These are phyloP conservation scores for Echinarachnius parma DNA, from an alignment of 53 echinoderm and acorn worm genomes.

Conservation along the genomic window DNA sequence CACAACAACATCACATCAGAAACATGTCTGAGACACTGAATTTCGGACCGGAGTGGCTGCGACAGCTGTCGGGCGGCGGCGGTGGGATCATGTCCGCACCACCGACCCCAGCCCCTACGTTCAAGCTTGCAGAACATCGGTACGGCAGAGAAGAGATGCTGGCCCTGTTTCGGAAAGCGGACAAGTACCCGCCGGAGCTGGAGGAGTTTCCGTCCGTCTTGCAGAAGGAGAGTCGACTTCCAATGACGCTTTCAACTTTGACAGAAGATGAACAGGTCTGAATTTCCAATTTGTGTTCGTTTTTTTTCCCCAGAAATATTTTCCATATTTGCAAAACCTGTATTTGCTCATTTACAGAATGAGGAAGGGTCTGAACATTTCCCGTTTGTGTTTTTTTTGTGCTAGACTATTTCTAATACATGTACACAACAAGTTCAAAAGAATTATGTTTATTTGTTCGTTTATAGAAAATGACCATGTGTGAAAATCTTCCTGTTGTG, in stretches of 20 bases:
- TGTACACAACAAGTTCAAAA: too few species aligned
- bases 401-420: too few species aligned
- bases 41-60: constrained; percentile 97
- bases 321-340: too few species aligned
- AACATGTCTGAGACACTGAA: constrained; percentile 89
- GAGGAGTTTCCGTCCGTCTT: constrained; percentile 77
- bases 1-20: too few species aligned
- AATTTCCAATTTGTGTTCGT: too few species aligned
- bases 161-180: constrained; percentile 81
- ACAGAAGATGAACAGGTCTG: constrained; percentile 98
- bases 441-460: too few species aligned
- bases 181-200: constrained; percentile 63
- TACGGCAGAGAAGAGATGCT: constrained; percentile 98
- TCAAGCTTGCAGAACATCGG: constrained; percentile 94
- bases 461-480: too few species aligned
- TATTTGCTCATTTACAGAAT: too few species aligned
- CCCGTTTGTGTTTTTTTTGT: too few species aligned
- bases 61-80: constrained; percentile 79
- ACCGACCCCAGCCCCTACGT: constrained; percentile 63
- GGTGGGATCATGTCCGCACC: constrained; percentile 54
- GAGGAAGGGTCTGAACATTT: too few species aligned
- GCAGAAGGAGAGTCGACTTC: constrained; percentile 77
- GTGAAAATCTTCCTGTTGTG: too few species aligned
- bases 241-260: constrained; percentile 82
- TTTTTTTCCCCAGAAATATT: background rate